Percentiles rank a stretch among this genome's conserved stretches.
phyloP scores from a whole-genome alignment of 2,888 invertebrate genomes.

The Orchesella flavescens region DNA sequence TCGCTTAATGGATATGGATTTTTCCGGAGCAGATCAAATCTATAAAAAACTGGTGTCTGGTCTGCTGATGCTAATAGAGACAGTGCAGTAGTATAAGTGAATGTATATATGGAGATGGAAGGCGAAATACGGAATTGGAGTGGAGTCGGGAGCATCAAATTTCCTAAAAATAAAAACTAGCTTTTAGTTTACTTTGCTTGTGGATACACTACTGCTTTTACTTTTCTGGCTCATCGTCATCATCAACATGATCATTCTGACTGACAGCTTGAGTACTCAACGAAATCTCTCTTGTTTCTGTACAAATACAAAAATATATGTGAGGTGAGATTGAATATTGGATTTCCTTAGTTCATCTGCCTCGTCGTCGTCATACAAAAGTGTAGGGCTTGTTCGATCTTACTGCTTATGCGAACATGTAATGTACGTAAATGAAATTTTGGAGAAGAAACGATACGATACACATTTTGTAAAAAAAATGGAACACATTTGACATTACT shows the following conservation, averaged over 20 bases:
- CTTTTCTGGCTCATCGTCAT: constrained; percentile 3
- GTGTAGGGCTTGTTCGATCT: no score
- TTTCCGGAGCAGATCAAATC: not conserved
- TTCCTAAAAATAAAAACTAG: constrained; percentile 24
- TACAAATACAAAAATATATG: not conserved
- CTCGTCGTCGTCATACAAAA: no score
- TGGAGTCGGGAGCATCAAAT: constrained; percentile 18
- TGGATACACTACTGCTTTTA: not conserved
- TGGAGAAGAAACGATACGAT: not conserved
- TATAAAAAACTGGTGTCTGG: not conserved
- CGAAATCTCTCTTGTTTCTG: not conserved
- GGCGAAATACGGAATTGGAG: not conserved
- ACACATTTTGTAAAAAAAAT: not conserved
- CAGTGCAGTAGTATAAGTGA: not conserved
- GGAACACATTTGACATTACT: not conserved
- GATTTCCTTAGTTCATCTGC: constrained; percentile 24
- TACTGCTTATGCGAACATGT: no score
- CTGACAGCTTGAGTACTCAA: constrained; percentile 22
- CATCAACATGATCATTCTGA: constrained; percentile 18
- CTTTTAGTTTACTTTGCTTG: constrained; percentile 14
- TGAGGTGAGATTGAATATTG: constrained; percentile 17
- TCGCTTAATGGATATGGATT: not conserved
- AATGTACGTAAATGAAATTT: no score
- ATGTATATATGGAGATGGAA: not conserved
- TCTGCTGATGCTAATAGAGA: no score